Base-by-base conservation (phyloP, 1,140 invertebrate genomes). In the Drosophila kurseongensis region DNA sequence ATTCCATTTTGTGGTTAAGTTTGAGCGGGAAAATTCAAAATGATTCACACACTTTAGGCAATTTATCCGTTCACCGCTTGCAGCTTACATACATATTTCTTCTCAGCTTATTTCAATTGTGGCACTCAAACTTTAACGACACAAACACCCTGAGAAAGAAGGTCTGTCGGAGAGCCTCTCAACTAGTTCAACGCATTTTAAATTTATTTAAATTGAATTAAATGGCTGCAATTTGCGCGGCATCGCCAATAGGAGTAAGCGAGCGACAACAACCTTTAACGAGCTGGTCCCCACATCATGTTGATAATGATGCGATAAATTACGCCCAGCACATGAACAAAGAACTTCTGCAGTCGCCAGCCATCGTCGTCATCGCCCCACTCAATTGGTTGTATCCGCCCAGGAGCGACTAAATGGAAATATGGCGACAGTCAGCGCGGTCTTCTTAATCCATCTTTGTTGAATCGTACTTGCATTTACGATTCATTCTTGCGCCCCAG, bases 131-230 rank as follows among this genome's bases (percentile, higher is more conserved):
- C 36, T 50, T 41, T 50, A 38, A 52, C 74, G 51, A 69, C 38
- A 18, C 44, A 57, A 69, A 71, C 50, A 41, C 41, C 44, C 50
- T 32, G 62, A 29, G 42, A 42, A 66, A 41, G 47, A 41, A 29
- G 29, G 18, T 16, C 48, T 38, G 44, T 9, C 35, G 6, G 50
- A 54, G 27, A 18, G 27, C 3, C 27, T 14, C 59, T 68, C 83
- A 76, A 68, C 76, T 79, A 86, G 83, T 88, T 83, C 79, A 74
- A 62, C 66, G 75, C 83, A 88, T 86, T 86, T 86, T 88, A 88
- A 86, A 86, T 86, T 86, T 86, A 88, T 86, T 86, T 86, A 88
- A 86, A 86, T 86, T 86, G 83, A 86, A 86, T 86, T 86, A 86
- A 86, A 88, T 86, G 83, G 83, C 83, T 88, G 79, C 83, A 86